phyloP scores from a whole-genome alignment of 2,113 vertebrate species.

The Oncorhynchus nerka region DNA sequence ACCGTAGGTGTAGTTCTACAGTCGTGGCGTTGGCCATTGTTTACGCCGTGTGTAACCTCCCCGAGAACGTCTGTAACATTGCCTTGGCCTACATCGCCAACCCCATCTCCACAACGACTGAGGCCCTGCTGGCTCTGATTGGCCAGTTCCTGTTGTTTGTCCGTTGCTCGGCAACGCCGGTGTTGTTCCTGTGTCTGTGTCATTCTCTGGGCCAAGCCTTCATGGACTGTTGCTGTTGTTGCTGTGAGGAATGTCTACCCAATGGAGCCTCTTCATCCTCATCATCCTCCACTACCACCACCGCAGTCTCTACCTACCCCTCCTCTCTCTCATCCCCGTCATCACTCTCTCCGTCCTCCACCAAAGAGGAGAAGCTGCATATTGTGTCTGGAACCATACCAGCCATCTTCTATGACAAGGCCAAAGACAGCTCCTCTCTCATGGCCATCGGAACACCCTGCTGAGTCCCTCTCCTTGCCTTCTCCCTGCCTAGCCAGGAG shows the following conservation, averaged over 20 bases:
- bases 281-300: constrained; percentile 34
- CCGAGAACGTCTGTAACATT: constrained; percentile 83
- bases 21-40: constrained; percentile 80
- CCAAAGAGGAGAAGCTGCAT: constrained; percentile 71
- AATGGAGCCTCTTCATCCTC: constrained; percentile 45
- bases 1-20: constrained; percentile 78
- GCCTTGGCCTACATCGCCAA: constrained; percentile 80
- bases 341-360: constrained; percentile 54
- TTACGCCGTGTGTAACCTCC: constrained; percentile 82
- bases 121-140: constrained; percentile 79
- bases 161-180: constrained; percentile 81
- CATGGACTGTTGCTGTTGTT: constrained; percentile 97
- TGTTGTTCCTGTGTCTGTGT: constrained; percentile 86
- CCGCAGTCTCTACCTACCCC: constrained; percentile 23
- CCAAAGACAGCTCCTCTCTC: constrained; percentile 69
- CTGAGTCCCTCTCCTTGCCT: constrained; percentile 59
- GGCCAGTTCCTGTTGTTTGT: constrained; percentile 91
- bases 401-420: constrained; percentile 75
- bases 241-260: constrained; percentile 81
- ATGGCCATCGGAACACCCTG: constrained; percentile 82
- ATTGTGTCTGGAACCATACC: constrained; percentile 63
- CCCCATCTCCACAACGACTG: constrained; percentile 67
- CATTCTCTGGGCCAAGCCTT: constrained; percentile 89
- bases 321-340: constrained; percentile 47
- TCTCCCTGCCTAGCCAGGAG: not conserved